phyloP scores from a whole-genome alignment of 1,140 invertebrate species.

The Aphelenchoides avenae region DNA sequence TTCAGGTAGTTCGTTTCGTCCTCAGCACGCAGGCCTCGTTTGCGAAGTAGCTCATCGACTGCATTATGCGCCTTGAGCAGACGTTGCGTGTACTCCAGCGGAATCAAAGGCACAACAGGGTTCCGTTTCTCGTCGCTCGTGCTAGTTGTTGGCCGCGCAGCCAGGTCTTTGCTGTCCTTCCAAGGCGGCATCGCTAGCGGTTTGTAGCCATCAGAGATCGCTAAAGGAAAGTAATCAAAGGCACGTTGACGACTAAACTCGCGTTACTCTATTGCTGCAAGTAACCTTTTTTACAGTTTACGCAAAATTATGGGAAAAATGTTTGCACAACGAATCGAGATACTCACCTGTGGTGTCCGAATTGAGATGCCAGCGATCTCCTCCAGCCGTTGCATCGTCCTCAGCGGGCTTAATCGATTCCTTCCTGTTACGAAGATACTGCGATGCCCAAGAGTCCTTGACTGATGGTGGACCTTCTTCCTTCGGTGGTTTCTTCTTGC shows the following conservation, averaged over 20 bases:
- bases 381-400: not conserved
- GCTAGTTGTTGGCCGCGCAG: no score
- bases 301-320: no score
- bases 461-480: constrained; percentile 20
- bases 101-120: no score
- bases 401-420: constrained; percentile 16
- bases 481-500: constrained; percentile 9
- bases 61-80: constrained; percentile 32
- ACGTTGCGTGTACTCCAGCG: constrained; percentile 30
- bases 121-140: no score
- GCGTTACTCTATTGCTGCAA: no score
- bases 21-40: constrained; percentile 25
- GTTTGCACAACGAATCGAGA: no score
- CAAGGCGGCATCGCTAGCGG: no score
- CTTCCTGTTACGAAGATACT: constrained; percentile 29
- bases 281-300: no score
- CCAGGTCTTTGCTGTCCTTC: no score
- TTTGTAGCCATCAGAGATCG: no score
- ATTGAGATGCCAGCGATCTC: constrained; percentile 6
- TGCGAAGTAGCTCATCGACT: constrained; percentile 39
- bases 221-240: no score
- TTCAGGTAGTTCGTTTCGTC: constrained; percentile 27
- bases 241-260: no score
- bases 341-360: not conserved
- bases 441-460: constrained; percentile 33